Conservation (phyloP, 2,113 vertebrate genomes). For the Vicugna pacos region DNA sequence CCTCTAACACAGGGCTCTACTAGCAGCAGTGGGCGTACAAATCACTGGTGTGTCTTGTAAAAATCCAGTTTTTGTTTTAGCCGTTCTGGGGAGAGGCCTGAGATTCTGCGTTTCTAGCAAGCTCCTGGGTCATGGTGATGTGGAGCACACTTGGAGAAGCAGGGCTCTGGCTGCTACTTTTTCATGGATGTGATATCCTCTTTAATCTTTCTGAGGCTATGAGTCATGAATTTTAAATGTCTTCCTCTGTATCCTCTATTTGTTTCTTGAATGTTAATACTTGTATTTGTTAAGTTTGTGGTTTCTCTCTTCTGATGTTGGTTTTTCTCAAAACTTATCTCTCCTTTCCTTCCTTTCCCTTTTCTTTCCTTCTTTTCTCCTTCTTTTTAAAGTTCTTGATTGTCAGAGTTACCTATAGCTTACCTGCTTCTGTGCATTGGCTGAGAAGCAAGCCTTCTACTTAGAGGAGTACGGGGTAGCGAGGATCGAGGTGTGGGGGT, state of each 20-base stretch:
- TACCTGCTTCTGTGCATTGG: background rate
- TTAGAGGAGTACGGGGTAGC: no score
- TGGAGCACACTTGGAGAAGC: background rate
- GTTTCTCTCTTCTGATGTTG: background rate
- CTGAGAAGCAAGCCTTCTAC: fast-evolving
- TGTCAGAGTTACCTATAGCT: background rate
- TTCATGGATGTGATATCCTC: background rate
- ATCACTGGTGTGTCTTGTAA: background rate
- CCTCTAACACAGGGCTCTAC: background rate
- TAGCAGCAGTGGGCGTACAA: background rate
- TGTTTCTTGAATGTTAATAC: background rate
- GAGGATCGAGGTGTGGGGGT: no score
- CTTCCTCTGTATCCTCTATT: background rate
- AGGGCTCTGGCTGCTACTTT: background rate
- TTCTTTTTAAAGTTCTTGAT: background rate
- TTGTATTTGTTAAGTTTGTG: background rate
- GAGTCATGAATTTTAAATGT: background rate
- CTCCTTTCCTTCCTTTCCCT: background rate
- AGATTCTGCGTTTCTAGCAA: background rate
- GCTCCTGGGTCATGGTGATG: background rate
- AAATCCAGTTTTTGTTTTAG: background rate
- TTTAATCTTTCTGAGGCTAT: background rate
- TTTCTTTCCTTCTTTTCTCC: background rate
- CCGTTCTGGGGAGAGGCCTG: background rate
- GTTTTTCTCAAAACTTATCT: background rate